Percentiles rank a stretch among this genome's conserved stretches.
These are phyloP conservation scores for Archips xylosteana DNA, from an alignment of 2,888 invertebrate genomes.

Conservation along the genomic window DNA sequence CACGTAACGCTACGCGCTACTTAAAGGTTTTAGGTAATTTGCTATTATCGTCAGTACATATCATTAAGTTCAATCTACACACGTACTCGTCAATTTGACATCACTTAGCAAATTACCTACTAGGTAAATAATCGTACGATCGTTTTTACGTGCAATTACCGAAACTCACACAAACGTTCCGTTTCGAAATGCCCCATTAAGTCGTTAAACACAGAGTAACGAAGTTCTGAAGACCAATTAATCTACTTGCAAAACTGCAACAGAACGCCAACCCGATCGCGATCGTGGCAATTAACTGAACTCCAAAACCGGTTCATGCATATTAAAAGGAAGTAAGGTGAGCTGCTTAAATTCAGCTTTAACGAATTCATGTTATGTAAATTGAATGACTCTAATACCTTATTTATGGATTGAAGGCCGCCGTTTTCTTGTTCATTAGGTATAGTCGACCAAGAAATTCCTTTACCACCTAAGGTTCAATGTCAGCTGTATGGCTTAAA, in stretches of 20 bases:
- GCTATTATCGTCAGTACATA: background rate
- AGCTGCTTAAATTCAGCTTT: conserved; percentile 1
- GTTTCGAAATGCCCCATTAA: conserved; percentile 19
- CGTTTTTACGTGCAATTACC: conserved; percentile 10
- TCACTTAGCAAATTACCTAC: conserved; percentile 3
- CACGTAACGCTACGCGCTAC: no score
- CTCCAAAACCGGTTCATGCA: conserved; percentile 27
- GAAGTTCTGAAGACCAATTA: conserved; percentile 22
- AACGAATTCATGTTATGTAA: conserved; percentile 3
- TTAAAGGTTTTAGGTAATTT: no score
- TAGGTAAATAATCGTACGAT: conserved; percentile 2
- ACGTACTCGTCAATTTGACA: background rate
- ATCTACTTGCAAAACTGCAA: conserved; percentile 36
- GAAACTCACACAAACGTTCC: conserved; percentile 18
- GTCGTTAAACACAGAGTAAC: conserved; percentile 19
- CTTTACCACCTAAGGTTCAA: no score
- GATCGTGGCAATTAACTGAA: conserved; percentile 22
- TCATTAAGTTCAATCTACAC: background rate
- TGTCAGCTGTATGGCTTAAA: no score
- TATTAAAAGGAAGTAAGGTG: background rate
- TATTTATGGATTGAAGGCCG: background rate
- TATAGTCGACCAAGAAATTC: no score
- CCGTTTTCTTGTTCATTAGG: background rate
- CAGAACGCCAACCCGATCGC: conserved; percentile 29
- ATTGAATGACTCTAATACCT: background rate